These are phyloP conservation scores for Spisula solida DNA, from an alignment of 2,888 invertebrate genomes.

Conservation along the genomic window DNA sequence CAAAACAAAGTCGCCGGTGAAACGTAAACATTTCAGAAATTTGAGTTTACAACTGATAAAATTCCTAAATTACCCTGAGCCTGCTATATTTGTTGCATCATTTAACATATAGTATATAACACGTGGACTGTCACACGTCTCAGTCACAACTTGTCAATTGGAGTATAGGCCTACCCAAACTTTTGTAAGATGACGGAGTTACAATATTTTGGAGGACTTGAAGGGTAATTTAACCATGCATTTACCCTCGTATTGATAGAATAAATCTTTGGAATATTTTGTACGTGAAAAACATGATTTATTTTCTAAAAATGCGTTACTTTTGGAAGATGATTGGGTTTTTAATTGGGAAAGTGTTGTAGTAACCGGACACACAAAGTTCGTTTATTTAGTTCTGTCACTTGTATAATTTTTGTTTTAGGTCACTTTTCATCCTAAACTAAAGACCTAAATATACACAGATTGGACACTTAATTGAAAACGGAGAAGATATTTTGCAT, in stretches of 20 bases:
- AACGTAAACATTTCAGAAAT: background rate
- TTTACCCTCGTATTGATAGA: background rate
- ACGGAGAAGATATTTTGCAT: too few relatives aligned
- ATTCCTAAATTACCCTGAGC: background rate
- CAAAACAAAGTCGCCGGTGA: background rate
- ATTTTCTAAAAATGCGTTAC: background rate
- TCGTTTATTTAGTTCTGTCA: too few relatives aligned
- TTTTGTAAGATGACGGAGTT: constrained; percentile 29
- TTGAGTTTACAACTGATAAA: background rate
- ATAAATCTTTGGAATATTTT: background rate
- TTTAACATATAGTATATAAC: background rate
- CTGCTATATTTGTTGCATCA: background rate
- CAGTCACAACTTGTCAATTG: background rate
- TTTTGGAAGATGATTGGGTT: background rate
- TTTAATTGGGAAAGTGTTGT: background rate
- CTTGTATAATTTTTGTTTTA: too few relatives aligned
- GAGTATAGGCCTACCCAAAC: too few relatives aligned
- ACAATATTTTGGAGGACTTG: constrained; percentile 58
- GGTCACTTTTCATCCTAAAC: too few relatives aligned
- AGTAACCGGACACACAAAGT: background rate
- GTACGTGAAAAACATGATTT: background rate
- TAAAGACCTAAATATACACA: too few relatives aligned
- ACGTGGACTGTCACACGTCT: background rate
- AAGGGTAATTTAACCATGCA: constrained; percentile 33
- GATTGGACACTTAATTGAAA: too few relatives aligned